Base-by-base conservation (phyloP, 2,888 invertebrate genomes). In the Idaea aversata region DNA sequence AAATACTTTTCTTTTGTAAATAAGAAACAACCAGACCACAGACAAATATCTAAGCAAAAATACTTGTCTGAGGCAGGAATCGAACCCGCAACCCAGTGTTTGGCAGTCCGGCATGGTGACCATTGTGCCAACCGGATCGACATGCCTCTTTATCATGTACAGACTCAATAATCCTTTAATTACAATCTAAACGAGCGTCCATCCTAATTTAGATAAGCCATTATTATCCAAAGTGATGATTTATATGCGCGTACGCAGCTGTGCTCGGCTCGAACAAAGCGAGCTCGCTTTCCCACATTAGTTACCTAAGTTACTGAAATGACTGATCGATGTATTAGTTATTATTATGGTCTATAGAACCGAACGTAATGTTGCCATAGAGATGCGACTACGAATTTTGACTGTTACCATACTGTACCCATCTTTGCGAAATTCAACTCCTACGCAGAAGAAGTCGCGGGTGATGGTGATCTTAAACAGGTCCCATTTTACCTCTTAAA, bases 271-370 rank as follows among this genome's bases (percentile, higher is more conserved):
- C 70, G 73, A 79, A 86, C 85, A 86, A 86, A 86, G 74, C 76
- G 68, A 65, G 72, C 70, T 70, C 75, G 70, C 82, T 82, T 90
- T 90, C 89, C 85, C 90, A 90, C 89, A 89, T 88, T 86, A 86
- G 84, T 88, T 88, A 88, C 74, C 76, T 80, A 82, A 83, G 84
- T 88, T 88, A 88, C 75, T 76, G 80, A 82, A 83, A 87, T 89
- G 89, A 89, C 81, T 83, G 88, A 88, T 88, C 79, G 84, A 78
- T 79, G 74, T 72, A 71, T 77, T 63, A 66, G 76, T 75, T 79
- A 77, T 80, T 82, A 77, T 69, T 65, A 73, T 72, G 77, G 77
- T 73, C 68, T 67, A 70, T 68, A 74, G 47, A 47, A 5, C 10
- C 10, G 47, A 7, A 47, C 47, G 13, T 47, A 5, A 47, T 47